Base-by-base conservation (phyloP, 2,113 vertebrate genomes). In the Ifrita kowaldi region DNA sequence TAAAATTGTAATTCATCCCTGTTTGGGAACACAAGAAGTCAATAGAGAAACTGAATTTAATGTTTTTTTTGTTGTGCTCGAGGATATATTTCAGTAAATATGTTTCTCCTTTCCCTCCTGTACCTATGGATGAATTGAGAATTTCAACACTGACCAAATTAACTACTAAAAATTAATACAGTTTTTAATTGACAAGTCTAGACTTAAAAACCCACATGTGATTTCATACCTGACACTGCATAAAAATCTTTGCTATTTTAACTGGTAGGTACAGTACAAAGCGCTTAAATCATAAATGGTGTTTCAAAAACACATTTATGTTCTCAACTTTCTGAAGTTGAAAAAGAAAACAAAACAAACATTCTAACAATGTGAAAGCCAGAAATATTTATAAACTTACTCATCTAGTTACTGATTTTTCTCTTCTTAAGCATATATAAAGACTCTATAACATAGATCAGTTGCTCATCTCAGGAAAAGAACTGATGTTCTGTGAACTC, bases 281-380 rank as follows among this genome's bases (percentile, higher is more conserved):
- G 5, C 7, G 41, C 8, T 33, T 63, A 44, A 78, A 49, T 1
- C 1, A 3, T 20, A 26, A 19, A 22, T 9, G 3, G 1, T 42
- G 1, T 13, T 86, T 77, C 32, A 59, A 23, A 77, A 89, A 50
- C 19, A 18, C 3, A 19, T 49, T 75, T 68, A 10, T 41, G 6
- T 75, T 76, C 27, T 52, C 27, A 64, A 1, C 1, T 47, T 37
- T 47, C 8, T 42, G 23, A 82, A 52, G 16, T 11, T 44, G 76
- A 87, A 65, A 87, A 85, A 8, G 26, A 8, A 16, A 14, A 30
- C 6, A 27, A 28, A 24, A 22, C 11, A 33, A 39, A 6, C 9
- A 33, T 33, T 59, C 7, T 57, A 74, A 44, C 5, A 44, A 46
- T n/a, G 4, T 32, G 13, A 60, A 56, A 94, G 41, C 0, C 9